A percentile compares a stretch with the other conserved stretches of the same genome.
These are phyloP conservation scores for Phengaris arion DNA, from an alignment of 2,888 invertebrate genomes.

Conservation along the genomic window DNA sequence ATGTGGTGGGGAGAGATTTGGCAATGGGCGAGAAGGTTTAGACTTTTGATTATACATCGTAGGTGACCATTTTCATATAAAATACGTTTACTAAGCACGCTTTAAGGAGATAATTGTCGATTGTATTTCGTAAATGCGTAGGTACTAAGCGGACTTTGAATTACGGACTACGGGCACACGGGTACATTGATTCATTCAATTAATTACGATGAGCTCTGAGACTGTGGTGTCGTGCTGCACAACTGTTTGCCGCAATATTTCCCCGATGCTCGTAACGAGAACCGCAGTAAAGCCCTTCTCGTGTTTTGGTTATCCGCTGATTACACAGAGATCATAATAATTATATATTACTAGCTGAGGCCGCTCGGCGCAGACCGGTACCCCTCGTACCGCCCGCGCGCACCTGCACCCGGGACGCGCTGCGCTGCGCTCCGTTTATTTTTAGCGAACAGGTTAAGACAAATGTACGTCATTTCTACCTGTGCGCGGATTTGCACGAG, in stretches of 20 bases:
- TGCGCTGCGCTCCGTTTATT: constrained; percentile 53
- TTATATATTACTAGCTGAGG: constrained; percentile 32
- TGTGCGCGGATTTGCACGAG: constrained; percentile 31
- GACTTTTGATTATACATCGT: no score
- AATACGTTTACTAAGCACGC: no score
- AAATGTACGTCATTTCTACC: constrained; percentile 48
- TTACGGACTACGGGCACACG: no score
- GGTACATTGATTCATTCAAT: no score
- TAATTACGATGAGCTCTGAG: no score
- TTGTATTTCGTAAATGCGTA: no score
- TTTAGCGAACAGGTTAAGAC: constrained; percentile 62
- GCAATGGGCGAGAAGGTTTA: not conserved
- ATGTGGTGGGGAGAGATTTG: not conserved
- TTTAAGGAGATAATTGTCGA: no score
- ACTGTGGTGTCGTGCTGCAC: not conserved
- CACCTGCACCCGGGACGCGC: constrained; percentile 33
- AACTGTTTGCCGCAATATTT: not conserved
- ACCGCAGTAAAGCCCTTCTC: constrained; percentile 25
- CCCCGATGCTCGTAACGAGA: not conserved
- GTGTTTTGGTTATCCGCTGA: constrained; percentile 38
- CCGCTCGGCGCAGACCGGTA: constrained; percentile 40
- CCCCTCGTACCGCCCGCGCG: constrained; percentile 20
- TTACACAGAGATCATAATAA: constrained; percentile 43
- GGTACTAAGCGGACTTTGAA: no score
- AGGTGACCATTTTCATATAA: no score